Base-by-base conservation (phyloP, 2,888 invertebrate genomes). In the Acronicta aceris region DNA sequence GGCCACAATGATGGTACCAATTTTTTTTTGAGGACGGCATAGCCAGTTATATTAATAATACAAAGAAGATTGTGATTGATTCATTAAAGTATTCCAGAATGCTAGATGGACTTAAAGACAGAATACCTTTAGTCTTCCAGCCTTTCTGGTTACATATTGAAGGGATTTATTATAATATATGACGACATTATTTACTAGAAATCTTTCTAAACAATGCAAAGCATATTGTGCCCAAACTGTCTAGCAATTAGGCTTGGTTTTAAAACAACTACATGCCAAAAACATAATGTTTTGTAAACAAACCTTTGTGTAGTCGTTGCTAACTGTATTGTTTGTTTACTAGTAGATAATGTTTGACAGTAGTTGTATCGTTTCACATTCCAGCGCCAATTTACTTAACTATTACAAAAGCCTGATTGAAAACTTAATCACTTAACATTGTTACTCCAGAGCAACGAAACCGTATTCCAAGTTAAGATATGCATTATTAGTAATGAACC, bases 341-440 rank as follows among this genome's bases (percentile, higher is more conserved):
- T 48, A 48, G 17, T 42, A 38, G 1, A 38, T 53, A 27, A 53
- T 50, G 41, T 48, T 43, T 42, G 63, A 66, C 59, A 51, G 41
- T 49, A 50, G 27, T 36, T 47, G n/a, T 52, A 33, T 17, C 17
- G 60, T 71, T 71, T 71, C 65, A 65, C 68, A 76, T 76, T 65
- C 65, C 56, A 49, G 21, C 17, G 17, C 17, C 45, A 8, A 49
- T 59, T 58, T 8, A 50, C 43, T 56, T 25, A 50, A 57, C 61
- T 59, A 65, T 63, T 55, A 65, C 62, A 68, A 71, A 76, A 76
- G 73, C 59, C 67, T 65, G 50, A 65, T 67, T 60, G 53, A 64
- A 73, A 42, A 65, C 49, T 45, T 49, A 64, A 63, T 64, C 40
- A 46, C 48, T 66, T 38, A 50, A 56, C 41, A 54, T 63, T 58